phyloP scores from a whole-genome alignment of 2,113 vertebrate genomes.

The Antennarius striatus region DNA sequence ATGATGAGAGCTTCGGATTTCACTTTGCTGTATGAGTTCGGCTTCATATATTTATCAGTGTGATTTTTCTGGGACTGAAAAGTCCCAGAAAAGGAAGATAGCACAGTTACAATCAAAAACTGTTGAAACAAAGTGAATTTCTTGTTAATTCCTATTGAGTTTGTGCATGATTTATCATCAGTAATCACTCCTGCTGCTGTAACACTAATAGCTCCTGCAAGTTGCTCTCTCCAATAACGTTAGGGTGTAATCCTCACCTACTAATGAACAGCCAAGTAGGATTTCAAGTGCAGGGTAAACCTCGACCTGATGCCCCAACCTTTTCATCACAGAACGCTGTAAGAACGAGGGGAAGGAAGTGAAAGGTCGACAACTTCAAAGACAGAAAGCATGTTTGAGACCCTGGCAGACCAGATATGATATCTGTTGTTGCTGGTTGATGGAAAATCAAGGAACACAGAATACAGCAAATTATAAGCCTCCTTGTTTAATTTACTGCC shows the following conservation, averaged over 20 bases:
- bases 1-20: not conserved
- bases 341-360: conserved; percentile 13
- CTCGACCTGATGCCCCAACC: conserved; percentile 33
- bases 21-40: not conserved
- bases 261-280: conserved; percentile 61
- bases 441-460: conserved; percentile 12
- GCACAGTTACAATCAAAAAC: not conserved
- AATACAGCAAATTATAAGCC: conserved; percentile 10
- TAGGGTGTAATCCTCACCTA: conserved; percentile 65
- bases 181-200: conserved; percentile 49
- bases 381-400: not conserved
- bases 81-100: not conserved
- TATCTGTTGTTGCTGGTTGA: conserved; percentile 13
- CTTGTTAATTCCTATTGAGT: not conserved
- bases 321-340: conserved; percentile 22
- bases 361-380: not conserved
- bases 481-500: not conserved
- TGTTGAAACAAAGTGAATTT: not conserved
- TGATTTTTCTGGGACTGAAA: not conserved
- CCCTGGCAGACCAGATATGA: conserved; percentile 10
- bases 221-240: conserved; percentile 53
- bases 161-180: conserved; percentile 25
- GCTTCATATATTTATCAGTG: no score
- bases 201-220: conserved; percentile 57
- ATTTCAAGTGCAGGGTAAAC: conserved; percentile 62